Conservation (phyloP, 2,797 vertebrate species). For the Phoebastria nigripes region DNA sequence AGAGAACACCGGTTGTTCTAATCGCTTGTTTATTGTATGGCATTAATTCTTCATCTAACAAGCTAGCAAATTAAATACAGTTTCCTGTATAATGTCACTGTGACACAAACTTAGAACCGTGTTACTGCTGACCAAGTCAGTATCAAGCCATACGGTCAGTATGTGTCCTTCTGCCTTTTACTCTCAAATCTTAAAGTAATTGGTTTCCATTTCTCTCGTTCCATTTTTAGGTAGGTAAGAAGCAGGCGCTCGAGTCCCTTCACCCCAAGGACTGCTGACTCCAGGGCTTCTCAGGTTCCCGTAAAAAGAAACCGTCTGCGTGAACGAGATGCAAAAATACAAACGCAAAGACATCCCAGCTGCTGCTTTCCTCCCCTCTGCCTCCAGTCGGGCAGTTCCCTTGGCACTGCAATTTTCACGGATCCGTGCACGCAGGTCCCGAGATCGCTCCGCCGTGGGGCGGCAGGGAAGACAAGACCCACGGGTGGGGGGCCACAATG, state of each 20-base stretch:
- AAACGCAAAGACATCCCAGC: background rate
- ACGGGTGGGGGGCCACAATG: accelerated
- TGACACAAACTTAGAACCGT: background rate
- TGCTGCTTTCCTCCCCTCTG: background rate
- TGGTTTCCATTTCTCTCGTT: constrained; percentile 19
- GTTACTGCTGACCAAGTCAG: constrained; percentile 8
- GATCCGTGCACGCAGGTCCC: accelerated
- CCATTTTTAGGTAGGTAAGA: constrained; percentile 64
- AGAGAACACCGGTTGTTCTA: background rate
- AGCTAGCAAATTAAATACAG: background rate
- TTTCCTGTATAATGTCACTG: background rate
- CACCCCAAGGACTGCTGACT: constrained; percentile 46
- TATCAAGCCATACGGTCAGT: background rate
- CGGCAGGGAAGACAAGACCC: too few relatives aligned
- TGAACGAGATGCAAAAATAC: background rate
- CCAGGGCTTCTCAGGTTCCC: constrained; percentile 28
- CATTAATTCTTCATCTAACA: background rate
- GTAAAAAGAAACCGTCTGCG: background rate
- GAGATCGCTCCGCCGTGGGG: accelerated
- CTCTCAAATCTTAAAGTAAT: background rate
- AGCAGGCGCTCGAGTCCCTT: constrained; percentile 64
- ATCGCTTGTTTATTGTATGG: accelerated
- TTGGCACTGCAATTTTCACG: accelerated
- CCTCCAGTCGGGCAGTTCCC: accelerated
- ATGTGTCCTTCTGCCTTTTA: background rate